Evolutionary conservation across 2,113 vertebrate genomes (phyloP), one percentile per base, ranked within the genome.

Genomic region (Elephas maximus): DNA sequence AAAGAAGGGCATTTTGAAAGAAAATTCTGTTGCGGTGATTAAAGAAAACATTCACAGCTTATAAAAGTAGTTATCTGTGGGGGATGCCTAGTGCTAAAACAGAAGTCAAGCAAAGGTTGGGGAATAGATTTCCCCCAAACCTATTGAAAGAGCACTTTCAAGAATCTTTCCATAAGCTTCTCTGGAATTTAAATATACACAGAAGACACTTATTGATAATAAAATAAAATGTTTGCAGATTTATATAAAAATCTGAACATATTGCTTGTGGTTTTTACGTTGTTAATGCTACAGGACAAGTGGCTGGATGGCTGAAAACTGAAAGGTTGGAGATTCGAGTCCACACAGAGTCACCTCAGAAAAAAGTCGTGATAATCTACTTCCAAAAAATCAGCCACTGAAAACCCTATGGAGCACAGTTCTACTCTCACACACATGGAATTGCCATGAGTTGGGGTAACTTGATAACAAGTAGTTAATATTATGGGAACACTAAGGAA

Each of bases 1-100:
- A 98, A 87, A 97, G 97, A 97, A 98, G 97, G 96, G 85, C 98
- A 96, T 96, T 97, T 98, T 98, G 87, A 98, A 99, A 98, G 89
- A 85, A 98, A 95, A 96, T 95, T 98, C 92, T 98, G 48, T 97
- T 98, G 92, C 85, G 90, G 41, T 97, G 98, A 98, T 98, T 98
- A 98, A 98, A 98, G 1, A 11, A 97, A 98, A 97, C n/a, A 93
- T 88, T 98, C 92, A 94, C 53, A 84, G 69, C 51, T 93, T 95
- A 97, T 96, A 95, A 96, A 98, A 98, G 95, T 69, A 88, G 88
- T 85, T 98, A 96, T 89, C 94, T 97, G 57, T 97, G 97, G 90
- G 94, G 92, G 96, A 97, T 95, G 44, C n/a, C 24, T 78, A 80
- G 51, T 83, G 79, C 20, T 93, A 65, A 96, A 94, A 97, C 63